Percentiles rank a stretch among this genome's conserved stretches.
These are phyloP conservation scores for Campoletis raptor DNA, from an alignment of 2,888 invertebrate genomes.

Conservation along the genomic window DNA sequence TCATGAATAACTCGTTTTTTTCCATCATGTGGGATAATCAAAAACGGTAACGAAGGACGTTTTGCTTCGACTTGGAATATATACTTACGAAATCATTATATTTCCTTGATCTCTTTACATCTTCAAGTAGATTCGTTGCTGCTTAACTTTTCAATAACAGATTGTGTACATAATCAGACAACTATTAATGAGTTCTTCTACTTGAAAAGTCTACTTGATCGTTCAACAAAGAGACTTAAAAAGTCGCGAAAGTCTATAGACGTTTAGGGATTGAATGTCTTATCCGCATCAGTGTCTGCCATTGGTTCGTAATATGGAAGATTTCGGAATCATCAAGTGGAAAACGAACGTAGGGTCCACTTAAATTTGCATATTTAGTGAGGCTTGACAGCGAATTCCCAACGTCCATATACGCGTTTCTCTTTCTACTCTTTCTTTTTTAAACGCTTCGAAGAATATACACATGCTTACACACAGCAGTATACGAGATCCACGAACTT, in stretches of 20 bases:
- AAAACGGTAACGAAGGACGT: constrained; percentile 38
- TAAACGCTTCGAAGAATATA: constrained; percentile 40
- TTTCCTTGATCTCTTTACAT: constrained; percentile 53
- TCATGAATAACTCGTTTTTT: constrained; percentile 5
- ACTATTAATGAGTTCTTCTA: neutral
- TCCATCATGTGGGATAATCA: constrained; percentile 42
- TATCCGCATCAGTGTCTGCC: neutral
- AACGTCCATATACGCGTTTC: constrained; percentile 30
- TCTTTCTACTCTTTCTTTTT: constrained; percentile 19
- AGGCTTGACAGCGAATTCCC: constrained; percentile 24
- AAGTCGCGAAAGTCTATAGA: neutral
- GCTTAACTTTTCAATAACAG: neutral
- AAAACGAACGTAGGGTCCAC: constrained; percentile 19
- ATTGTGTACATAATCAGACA: neutral
- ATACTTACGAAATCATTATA: constrained; percentile 31
- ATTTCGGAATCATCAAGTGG: neutral
- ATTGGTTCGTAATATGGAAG: neutral
- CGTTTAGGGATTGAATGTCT: neutral
- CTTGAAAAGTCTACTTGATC: neutral
- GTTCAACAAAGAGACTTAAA: neutral
- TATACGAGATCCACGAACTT: constrained; percentile 29
- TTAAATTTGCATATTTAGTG: constrained; percentile 47
- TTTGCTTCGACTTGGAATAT: neutral
- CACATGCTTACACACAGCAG: neutral
- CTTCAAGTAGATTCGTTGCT: neutral